phyloP scores from a whole-genome alignment of 2,797 vertebrate genomes.

The Urocyon cinereoargenteus region DNA sequence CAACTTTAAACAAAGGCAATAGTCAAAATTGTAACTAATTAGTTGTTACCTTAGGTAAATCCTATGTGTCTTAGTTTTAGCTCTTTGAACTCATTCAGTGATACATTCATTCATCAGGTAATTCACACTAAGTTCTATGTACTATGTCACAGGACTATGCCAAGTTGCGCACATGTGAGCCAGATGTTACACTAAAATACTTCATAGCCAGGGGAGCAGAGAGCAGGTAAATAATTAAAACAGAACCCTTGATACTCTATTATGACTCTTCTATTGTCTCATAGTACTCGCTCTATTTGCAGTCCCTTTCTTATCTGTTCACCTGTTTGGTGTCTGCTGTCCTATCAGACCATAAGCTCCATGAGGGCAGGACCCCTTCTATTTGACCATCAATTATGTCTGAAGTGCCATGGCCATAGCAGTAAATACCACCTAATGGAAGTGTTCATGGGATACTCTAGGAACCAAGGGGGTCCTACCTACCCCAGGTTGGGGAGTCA shows the following conservation, averaged over 20 bases:
- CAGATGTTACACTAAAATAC: background rate
- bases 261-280: background rate
- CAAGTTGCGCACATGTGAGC: background rate
- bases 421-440: too few relatives aligned
- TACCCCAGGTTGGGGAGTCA: background rate
- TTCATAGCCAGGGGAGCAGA: background rate
- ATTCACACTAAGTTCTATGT: accelerated
- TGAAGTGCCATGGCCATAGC: too few relatives aligned
- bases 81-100: background rate
- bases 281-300: background rate
- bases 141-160: background rate
- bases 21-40: background rate
- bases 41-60: background rate
- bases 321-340: background rate
- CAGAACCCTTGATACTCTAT: background rate
- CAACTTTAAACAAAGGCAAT: background rate
- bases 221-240: background rate
- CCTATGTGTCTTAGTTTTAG: background rate
- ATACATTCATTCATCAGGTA: background rate
- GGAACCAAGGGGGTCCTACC: background rate
- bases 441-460: background rate
- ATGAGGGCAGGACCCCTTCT: background rate
- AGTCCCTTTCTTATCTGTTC: background rate
- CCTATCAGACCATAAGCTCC: background rate
- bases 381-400: background rate